Percentiles rank a stretch among this genome's conserved stretches.
These are phyloP conservation scores for Protodeltote pygarga DNA, from an alignment of 2,888 invertebrate genomes.

Conservation along the genomic window DNA sequence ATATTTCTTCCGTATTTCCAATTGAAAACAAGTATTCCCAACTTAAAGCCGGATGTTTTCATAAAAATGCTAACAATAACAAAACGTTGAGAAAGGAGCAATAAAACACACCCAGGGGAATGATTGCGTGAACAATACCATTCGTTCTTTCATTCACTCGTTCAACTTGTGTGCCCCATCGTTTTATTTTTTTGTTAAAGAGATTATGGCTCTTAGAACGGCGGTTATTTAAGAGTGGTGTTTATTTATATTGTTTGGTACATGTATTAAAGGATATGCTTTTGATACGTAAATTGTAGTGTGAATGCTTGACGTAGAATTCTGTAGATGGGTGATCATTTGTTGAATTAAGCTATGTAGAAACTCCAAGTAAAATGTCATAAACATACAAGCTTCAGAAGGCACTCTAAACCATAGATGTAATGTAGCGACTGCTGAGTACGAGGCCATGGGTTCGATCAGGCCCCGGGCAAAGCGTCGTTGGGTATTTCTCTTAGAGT, in stretches of 20 bases:
- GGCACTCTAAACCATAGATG: no score
- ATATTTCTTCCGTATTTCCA: constrained; percentile 10
- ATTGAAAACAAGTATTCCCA: constrained; percentile 13
- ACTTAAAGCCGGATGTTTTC: constrained; percentile 25
- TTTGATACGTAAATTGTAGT: no score
- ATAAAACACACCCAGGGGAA: constrained; percentile 56
- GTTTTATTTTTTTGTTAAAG: constrained; percentile 36
- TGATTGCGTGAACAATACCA: constrained; percentile 58
- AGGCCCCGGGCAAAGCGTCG: no score
- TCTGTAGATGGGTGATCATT: no score
- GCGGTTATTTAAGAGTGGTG: constrained; percentile 3
- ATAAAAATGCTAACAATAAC: constrained; percentile 44
- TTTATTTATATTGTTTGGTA: constrained; percentile 1
- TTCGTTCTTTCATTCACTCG: constrained; percentile 56
- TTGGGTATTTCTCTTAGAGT: no score
- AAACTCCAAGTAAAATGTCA: neutral
- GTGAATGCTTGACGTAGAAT: no score
- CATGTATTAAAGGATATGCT: no score
- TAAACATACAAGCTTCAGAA: no score
- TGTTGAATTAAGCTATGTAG: no score
- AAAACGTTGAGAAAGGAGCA: constrained; percentile 42
- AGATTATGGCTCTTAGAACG: constrained; percentile 8
- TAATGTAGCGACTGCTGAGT: no score
- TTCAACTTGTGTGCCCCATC: constrained; percentile 44
- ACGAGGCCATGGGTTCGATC: no score